Percentiles rank a stretch among this genome's conserved stretches.
Conservation (phyloP, 2,797 vertebrate genomes). For the Propithecus perrieri region DNA sequence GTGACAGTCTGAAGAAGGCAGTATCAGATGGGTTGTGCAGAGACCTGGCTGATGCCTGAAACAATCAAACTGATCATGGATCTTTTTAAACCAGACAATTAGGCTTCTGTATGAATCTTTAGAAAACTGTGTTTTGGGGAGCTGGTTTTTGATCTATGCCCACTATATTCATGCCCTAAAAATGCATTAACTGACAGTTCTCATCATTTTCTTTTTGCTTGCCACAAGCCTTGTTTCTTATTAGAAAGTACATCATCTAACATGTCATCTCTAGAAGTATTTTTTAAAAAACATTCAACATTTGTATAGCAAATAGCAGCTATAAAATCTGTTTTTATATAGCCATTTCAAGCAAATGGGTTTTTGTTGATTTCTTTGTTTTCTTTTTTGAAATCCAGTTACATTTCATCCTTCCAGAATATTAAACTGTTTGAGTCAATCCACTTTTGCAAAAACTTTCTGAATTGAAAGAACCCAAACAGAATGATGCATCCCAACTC, state of each 20-base stretch:
- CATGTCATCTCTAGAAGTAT: neutral
- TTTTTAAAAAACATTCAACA: neutral
- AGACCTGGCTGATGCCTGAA: neutral
- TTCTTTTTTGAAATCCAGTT: neutral
- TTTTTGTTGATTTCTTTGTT: neutral
- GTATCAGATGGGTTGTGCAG: neutral
- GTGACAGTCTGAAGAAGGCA: constrained; percentile 11
- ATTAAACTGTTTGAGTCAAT: neutral
- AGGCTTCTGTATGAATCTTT: neutral
- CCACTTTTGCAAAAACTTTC: neutral
- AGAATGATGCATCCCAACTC: neutral
- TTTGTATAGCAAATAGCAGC: constrained; percentile 16
- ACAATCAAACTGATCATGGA: neutral
- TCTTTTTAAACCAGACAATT: constrained; percentile 45
- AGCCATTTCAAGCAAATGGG: constrained; percentile 46
- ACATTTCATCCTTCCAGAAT: constrained; percentile 13
- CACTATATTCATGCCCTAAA: neutral
- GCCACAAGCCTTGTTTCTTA: neutral
- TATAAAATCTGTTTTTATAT: constrained; percentile 3
- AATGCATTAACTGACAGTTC: neutral
- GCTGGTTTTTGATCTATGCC: neutral
- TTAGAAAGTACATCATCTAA: neutral
- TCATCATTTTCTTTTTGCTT: neutral
- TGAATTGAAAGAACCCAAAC: neutral
- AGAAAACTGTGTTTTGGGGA: neutral